Evolutionary conservation across 2,113 vertebrate genomes (phyloP).

Genomic region (Rynchops niger): DNA sequence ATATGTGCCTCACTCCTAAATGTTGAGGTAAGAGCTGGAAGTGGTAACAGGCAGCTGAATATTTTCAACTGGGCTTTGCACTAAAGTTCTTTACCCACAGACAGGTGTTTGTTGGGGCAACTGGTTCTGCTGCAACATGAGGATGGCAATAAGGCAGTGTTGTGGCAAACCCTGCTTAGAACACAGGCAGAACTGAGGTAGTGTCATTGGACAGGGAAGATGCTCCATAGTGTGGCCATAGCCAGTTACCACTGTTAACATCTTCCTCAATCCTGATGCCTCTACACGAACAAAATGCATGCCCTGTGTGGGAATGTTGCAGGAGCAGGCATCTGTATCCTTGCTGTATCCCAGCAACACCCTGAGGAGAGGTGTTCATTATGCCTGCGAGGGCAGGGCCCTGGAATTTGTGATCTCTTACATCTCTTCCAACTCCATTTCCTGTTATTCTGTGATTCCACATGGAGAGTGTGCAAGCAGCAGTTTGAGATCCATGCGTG

Average conservation of each 20-base stretch:
- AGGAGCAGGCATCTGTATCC: not conserved
- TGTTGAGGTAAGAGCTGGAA: not conserved
- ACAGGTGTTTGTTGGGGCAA: not conserved
- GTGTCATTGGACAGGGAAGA: rapidly evolving
- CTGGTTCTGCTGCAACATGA: not conserved
- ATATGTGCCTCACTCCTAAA: not conserved
- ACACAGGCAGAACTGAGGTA: not conserved
- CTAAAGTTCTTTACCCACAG: not conserved
- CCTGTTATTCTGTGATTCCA: not conserved
- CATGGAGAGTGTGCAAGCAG: not conserved
- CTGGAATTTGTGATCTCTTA: not conserved
- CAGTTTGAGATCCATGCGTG: not conserved
- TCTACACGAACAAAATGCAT: not conserved
- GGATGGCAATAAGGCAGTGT: not conserved
- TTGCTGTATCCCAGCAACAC: rapidly evolving
- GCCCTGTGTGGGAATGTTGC: not conserved
- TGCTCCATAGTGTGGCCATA: not conserved
- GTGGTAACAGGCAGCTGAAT: not conserved
- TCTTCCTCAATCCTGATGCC: not conserved
- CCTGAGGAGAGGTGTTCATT: not conserved
- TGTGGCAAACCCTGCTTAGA: not conserved
- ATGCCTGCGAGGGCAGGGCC: not conserved
- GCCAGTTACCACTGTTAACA: not conserved
- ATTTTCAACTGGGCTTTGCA: not conserved
- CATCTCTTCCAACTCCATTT: not conserved